phyloP scores from a whole-genome alignment of 2,113 vertebrate genomes.

The Cebidichthys violaceus region DNA sequence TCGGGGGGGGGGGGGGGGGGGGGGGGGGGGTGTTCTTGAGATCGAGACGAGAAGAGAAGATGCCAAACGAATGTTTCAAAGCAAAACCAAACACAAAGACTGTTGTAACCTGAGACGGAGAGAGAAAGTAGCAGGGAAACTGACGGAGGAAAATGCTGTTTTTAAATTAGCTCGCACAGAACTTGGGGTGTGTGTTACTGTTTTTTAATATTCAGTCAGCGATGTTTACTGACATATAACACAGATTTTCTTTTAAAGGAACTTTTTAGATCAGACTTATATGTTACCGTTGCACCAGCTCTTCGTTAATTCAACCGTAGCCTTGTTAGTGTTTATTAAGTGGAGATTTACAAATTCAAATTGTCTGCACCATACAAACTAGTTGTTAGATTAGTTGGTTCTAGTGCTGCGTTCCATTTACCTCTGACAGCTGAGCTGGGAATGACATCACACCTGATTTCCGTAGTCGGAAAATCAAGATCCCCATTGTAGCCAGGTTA shows the following conservation, averaged over 20 bases:
- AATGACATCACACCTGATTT: background rate
- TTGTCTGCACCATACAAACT: background rate
- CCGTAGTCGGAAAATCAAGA: background rate
- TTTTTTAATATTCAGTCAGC: background rate
- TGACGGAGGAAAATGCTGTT: slow-evolving; percentile 31
- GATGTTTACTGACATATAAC: background rate
- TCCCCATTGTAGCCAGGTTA: background rate
- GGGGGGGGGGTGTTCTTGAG: slow-evolving; percentile 41
- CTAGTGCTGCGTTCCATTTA: background rate
- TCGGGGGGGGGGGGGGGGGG: slow-evolving; percentile 46
- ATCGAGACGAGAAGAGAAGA: slow-evolving; percentile 62
- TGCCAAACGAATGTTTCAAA: slow-evolving; percentile 76
- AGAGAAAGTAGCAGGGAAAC: slow-evolving; percentile 38
- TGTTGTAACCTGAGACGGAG: slow-evolving; percentile 59
- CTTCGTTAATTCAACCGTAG: too few relatives aligned
- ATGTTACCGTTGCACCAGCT: background rate
- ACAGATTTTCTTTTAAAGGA: background rate
- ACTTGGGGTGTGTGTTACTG: slow-evolving; percentile 15
- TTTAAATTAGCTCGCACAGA: background rate
- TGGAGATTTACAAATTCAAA: background rate
- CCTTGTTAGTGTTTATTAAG: background rate
- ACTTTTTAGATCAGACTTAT: background rate
- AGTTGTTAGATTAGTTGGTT: background rate
- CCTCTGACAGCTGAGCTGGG: background rate
- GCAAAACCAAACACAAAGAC: slow-evolving; percentile 74